phyloP scores from a whole-genome alignment of 2,797 vertebrate genomes.

The Sebastes hopkinsi region DNA sequence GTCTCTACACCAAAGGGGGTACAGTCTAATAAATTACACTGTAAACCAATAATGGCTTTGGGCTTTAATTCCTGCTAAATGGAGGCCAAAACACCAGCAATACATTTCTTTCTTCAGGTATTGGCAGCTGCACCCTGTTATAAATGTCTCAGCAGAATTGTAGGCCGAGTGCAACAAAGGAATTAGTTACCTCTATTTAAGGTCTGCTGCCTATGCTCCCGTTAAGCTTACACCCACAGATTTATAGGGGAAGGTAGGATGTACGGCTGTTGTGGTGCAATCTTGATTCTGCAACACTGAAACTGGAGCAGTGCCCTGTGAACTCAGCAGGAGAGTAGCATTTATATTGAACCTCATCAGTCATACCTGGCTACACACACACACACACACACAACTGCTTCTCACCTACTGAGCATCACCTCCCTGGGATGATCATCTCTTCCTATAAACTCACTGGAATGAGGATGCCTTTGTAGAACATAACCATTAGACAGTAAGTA shows the following conservation, averaged over 20 bases:
- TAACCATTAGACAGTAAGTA: constrained; percentile 19
- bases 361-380: constrained; percentile 62
- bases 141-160: constrained; percentile 66
- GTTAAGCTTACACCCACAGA: constrained; percentile 63
- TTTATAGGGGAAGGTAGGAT: constrained; percentile 55
- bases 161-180: constrained; percentile 45
- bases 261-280: constrained; percentile 41
- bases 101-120: constrained; percentile 57
- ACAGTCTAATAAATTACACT: constrained; percentile 24
- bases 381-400: constrained; percentile 42
- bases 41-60: constrained; percentile 32
- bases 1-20: background rate
- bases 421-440: constrained; percentile 61
- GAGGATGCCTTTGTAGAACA: constrained; percentile 47
- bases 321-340: constrained; percentile 62
- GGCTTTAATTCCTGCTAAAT: constrained; percentile 55
- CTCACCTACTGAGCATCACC: constrained; percentile 47
- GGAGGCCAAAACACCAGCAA: constrained; percentile 47
- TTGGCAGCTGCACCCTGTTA: constrained; percentile 53
- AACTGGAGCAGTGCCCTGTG: constrained; percentile 66
- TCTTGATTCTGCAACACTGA: constrained; percentile 31
- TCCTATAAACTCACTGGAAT: constrained; percentile 36
- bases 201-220: constrained; percentile 56
- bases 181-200: constrained; percentile 75
- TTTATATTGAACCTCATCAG: constrained; percentile 67